These are phyloP conservation scores for Strigamia crassipes DNA, from an alignment of 2,888 invertebrate genomes.

Conservation along the genomic window DNA sequence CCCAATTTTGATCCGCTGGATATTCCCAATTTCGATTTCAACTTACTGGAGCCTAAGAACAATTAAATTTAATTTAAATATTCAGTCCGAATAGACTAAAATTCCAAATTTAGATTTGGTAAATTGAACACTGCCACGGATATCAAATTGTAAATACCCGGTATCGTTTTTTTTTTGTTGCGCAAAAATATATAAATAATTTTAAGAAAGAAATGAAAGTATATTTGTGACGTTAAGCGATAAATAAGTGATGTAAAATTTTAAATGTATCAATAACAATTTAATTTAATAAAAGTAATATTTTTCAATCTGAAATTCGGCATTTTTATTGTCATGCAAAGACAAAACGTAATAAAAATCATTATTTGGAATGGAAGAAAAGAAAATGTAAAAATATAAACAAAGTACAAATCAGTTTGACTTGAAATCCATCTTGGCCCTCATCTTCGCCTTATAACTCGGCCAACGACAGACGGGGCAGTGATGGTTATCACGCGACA, in stretches of 20 bases:
- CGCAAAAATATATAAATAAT: not conserved
- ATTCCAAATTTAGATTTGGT: no score
- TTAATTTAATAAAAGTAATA: not conserved
- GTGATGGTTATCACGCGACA: constrained; percentile 62
- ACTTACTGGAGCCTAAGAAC: constrained; percentile 5
- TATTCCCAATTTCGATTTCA: constrained; percentile 67
- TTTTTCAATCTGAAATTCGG: constrained; percentile 20
- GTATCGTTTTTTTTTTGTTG: not conserved
- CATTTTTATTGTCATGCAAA: constrained; percentile 31
- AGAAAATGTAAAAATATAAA: not conserved
- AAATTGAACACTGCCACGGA: no score
- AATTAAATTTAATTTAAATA: not conserved
- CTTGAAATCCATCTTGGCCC: not conserved
- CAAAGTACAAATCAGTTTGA: not conserved
- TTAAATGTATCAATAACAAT: constrained; percentile 7
- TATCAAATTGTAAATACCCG: no score
- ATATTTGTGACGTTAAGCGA: not conserved
- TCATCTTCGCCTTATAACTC: constrained; percentile 57
- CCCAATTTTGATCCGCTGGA: constrained; percentile 69
- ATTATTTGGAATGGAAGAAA: constrained; percentile 15
- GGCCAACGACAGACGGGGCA: constrained; percentile 65
- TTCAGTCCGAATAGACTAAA: not conserved
- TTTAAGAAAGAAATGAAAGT: not conserved
- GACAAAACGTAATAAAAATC: constrained; percentile 19
- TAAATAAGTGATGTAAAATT: not conserved